Base-by-base conservation (phyloP, 1,140 invertebrate species). In the Paraescarpia echinospica region DNA sequence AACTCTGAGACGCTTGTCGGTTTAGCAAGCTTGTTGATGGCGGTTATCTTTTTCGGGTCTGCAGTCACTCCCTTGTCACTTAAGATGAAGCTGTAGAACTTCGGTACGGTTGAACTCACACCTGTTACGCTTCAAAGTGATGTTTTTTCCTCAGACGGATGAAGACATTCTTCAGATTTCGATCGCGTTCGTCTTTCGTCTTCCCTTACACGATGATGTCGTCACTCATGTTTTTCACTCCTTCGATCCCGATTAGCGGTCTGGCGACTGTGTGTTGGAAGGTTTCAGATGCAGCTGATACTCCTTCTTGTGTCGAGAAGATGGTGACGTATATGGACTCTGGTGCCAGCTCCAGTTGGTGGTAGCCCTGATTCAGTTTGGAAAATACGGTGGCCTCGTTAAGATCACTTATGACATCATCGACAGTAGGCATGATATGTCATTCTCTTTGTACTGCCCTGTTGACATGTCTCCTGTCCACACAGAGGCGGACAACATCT, bases 381-480 rank as follows among this genome's bases (percentile, higher is more conserved):
- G 33, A n/a, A 33, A 92, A 92, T 59, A 22, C 33, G 89, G 41
- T 92, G 51, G 93, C 93, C 88, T 91, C 93, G 93, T 95, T 94
- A 34, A 95, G 35, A 8, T 95, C 94, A 33, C 92, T 89, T 9
- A 94, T 77, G 31, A 95, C 90, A 27, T 95, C 94, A 90, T 95
- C 94, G 8, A 94, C 90, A 14, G 94, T 95, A 41, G 95, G 94
- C 34, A 35, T 92, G 6, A 41, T 9, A 41, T 92, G 91, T 92
- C 91, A 8, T 33, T 51, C 91, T 59, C 91, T 89, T n/a, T 92
- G 48, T 0, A 95, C 93, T 22, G 94, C 94, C 35, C 89, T 92
- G 91, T 95, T 95, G 0, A 94, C 94, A 34, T 90, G 22, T 89
- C 94, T 33, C 94, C 95, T 95, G 88, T 95, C 94, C 0, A 95